A percentile compares a stretch with the other conserved stretches of the same genome.
Evolutionary conservation across 2,797 vertebrate genomes (phyloP).

Genomic region (Hippopotamyrus pictus): DNA sequence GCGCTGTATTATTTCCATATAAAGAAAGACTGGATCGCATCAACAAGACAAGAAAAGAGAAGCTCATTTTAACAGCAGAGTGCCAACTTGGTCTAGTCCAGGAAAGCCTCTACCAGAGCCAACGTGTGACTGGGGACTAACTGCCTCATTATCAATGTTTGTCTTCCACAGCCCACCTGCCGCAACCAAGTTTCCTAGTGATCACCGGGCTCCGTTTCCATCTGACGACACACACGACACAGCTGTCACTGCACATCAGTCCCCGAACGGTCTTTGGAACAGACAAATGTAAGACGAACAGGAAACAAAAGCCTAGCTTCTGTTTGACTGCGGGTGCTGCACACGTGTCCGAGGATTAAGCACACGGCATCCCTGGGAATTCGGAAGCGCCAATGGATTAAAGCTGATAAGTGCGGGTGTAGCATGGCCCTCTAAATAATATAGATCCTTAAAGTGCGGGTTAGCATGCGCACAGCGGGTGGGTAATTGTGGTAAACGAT

Average conservation of each 20-base stretch:
- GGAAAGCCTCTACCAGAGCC: slow-evolving; percentile 49
- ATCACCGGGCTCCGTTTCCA: slow-evolving; percentile 3
- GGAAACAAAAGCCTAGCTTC: neutral
- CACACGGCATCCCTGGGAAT: neutral
- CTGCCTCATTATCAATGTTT: slow-evolving; percentile 57
- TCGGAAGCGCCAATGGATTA: neutral
- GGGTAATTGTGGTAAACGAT: slow-evolving; percentile 51
- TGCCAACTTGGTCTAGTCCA: neutral
- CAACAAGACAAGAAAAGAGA: neutral
- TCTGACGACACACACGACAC: neutral
- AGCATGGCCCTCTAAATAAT: neutral
- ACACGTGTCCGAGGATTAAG: neutral
- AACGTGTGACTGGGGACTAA: slow-evolving; percentile 49
- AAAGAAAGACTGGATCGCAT: neutral
- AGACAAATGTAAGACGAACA: neutral
- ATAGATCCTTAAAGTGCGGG: neutral
- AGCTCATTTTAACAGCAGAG: neutral
- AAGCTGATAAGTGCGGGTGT: slow-evolving; percentile 19
- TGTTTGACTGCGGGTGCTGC: neutral
- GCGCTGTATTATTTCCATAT: neutral
- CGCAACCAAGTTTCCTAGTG: neutral
- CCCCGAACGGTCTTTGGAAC: no score
- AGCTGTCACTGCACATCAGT: slow-evolving; percentile 2
- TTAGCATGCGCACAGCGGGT: neutral
- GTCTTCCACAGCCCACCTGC: slow-evolving; percentile 43